Conservation (phyloP, 1,140 invertebrate species). For the Gryllus bimaculatus region DNA sequence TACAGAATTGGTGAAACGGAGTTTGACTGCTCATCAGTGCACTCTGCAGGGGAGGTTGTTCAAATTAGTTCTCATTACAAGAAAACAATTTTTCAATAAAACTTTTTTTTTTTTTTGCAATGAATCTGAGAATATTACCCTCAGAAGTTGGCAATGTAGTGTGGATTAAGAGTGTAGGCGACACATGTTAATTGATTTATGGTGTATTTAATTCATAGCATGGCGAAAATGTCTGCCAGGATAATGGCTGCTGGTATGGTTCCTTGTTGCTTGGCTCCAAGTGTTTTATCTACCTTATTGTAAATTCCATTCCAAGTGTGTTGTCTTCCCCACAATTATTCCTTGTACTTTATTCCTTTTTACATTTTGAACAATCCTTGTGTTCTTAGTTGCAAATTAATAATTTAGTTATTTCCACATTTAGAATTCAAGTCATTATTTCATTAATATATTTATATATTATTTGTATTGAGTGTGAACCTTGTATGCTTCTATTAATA, state of each 20-base stretch:
- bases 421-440: not conserved
- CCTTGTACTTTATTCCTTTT: not conserved
- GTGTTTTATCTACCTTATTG: not conserved
- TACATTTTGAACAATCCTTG: not conserved
- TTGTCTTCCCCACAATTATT: not conserved
- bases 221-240: not conserved
- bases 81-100: not conserved
- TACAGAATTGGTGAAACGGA: not conserved
- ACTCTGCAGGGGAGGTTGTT: not conserved
- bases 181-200: too few relatives aligned
- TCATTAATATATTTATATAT: not conserved
- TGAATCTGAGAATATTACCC: not conserved
- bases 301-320: not conserved
- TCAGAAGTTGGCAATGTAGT: not conserved
- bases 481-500: not conserved
- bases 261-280: not conserved
- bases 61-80: not conserved
- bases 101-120: not conserved
- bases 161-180: not conserved
- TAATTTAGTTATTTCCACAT: not conserved
- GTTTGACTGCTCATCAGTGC: not conserved
- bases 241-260: constrained; percentile 3
- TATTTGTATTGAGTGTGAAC: not conserved
- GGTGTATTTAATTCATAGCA: not conserved
- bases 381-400: not conserved